A percentile compares a stretch with the other conserved stretches of the same genome.
Evolutionary conservation across 2,797 vertebrate species (phyloP).

Genomic region (Notoglanidium macrostoma): DNA sequence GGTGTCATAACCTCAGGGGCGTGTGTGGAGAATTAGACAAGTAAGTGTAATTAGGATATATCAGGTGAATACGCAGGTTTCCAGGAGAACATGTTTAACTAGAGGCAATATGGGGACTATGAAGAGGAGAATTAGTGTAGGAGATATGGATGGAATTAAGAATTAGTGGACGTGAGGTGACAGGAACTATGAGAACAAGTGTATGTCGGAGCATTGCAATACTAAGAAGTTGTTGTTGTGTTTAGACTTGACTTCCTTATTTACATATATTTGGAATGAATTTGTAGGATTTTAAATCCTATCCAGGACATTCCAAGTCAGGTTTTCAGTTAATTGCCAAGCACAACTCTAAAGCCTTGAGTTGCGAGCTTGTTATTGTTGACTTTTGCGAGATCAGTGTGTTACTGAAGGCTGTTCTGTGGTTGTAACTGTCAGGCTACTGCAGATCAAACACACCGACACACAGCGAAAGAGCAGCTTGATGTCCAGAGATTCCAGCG

Average conservation of each 20-base stretch:
- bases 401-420: background rate
- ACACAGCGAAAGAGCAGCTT: background rate
- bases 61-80: background rate
- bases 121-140: background rate
- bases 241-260: background rate
- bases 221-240: background rate
- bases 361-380: background rate
- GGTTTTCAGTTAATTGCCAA: background rate
- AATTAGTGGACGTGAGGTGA: background rate
- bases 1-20: conserved; percentile 3
- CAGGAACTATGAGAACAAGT: background rate
- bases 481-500: background rate
- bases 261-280: background rate
- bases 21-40: background rate
- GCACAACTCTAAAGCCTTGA: background rate
- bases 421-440: background rate
- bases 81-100: conserved; percentile 4
- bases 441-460: conserved; percentile 1
- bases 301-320: background rate
- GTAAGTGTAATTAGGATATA: background rate
- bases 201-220: background rate
- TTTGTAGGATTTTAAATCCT: background rate
- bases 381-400: background rate
- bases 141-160: background rate
- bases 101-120: background rate